Evolutionary conservation across 1,140 invertebrate genomes (phyloP), one percentile per base, ranked within the genome.

Genomic region (Pogonomyrmex californicus): DNA sequence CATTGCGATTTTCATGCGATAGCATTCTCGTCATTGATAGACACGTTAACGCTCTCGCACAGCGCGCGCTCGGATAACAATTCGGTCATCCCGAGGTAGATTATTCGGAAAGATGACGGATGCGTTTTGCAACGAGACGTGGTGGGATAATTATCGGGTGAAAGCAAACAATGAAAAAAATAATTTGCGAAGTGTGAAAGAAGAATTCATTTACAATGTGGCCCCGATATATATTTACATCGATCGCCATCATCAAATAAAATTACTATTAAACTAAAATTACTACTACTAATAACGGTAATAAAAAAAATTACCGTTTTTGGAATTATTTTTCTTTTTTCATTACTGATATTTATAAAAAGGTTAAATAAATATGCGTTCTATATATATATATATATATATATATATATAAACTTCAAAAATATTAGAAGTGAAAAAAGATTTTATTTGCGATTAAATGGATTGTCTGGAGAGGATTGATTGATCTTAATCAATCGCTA

Each of bases 1-100:
- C 58, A 54, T 81, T 54, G 68, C 7, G 79, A 83, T 83, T 83
- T 62, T 83, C 79, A 56, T 41, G 47, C 86, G 65, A 65, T 73
- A 87, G 71, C 58, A 36, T 44, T 38, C 56, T 60, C 86, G 66
- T 66, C 58, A 58, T 78, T 51, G 83, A 77, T 76, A 77, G 79
- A 33, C 54, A 62, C 33, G 63, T 60, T 71, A 70, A 81, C n/a
- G 68, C 54, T 62, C 54, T 38, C 68, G 33, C 68, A 73, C 36
- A 58, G 30, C 41, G 33, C 41, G 33, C 70, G n/a, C 54, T 60
- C 54, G 23, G 65, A 62, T 75, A 75, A 83, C 54, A 75, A 36
- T 38, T 60, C 51, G 9, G 36, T 54, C 10, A 41, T 17, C n/a
- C 4, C 33, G 17, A 60, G 30, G 4, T 33, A 58, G 54, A 83